phyloP scores from a whole-genome alignment of 2,888 invertebrate genomes.

The Thecophora atra region DNA sequence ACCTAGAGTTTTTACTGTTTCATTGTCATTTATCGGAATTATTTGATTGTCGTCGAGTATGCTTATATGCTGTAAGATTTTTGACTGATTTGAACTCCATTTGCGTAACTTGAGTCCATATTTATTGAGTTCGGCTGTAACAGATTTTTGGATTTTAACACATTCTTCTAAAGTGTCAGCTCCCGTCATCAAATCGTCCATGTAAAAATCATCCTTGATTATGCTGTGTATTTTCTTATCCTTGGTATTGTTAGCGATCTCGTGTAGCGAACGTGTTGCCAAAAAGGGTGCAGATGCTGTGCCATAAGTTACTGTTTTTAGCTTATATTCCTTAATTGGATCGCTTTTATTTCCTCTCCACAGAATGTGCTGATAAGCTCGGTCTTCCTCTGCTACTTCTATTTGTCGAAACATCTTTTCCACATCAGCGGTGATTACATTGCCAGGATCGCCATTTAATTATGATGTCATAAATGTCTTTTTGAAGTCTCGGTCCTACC shows the following conservation, averaged over 20 bases:
- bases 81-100: slow-evolving; percentile 42
- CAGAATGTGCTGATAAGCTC: slow-evolving; percentile 45
- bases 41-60: too few relatives aligned
- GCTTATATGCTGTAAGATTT: too few relatives aligned
- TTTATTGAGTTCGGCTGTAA: slow-evolving; percentile 26
- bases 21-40: slow-evolving; percentile 6
- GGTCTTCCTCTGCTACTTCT: slow-evolving; percentile 39
- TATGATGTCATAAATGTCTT: slow-evolving; percentile 43
- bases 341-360: slow-evolving; percentile 42
- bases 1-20: slow-evolving; percentile 13
- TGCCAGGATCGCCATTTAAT: background rate
- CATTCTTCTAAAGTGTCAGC: slow-evolving; percentile 38
- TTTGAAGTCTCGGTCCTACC: slow-evolving; percentile 50
- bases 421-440: background rate
- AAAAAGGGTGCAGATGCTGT: too few relatives aligned
- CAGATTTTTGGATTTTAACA: slow-evolving; percentile 26
- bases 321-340: slow-evolving; percentile 37
- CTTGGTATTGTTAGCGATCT: too few relatives aligned
- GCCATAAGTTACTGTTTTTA: too few relatives aligned
- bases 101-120: slow-evolving; percentile 43
- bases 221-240: too few relatives aligned
- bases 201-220: too few relatives aligned
- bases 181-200: slow-evolving; percentile 42
- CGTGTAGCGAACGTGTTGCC: too few relatives aligned
- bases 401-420: slow-evolving; percentile 53